Conservation (phyloP, 2,888 invertebrate species). For the Steinernema hermaphroditum region DNA sequence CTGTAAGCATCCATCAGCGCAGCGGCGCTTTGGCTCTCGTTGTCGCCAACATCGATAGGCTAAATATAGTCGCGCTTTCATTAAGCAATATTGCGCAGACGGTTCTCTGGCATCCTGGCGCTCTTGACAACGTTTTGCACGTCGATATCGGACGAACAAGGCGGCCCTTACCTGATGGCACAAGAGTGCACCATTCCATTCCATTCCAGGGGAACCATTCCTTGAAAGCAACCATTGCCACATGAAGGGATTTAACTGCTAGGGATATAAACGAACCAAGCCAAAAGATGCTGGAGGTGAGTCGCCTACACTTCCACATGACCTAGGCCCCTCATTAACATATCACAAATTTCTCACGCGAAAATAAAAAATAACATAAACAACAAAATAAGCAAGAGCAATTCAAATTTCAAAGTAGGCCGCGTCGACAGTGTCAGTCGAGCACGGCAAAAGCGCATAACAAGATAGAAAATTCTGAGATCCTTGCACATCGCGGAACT, state of each 20-base stretch:
- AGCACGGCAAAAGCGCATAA: not conserved
- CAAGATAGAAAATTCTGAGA: not conserved
- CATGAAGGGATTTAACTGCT: no score
- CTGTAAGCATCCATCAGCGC: conserved; percentile 28
- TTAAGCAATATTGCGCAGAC: conserved; percentile 7
- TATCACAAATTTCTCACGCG: not conserved
- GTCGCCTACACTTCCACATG: no score
- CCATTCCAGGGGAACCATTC: no score
- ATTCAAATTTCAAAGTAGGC: not conserved
- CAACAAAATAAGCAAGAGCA: not conserved
- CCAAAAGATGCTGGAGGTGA: no score
- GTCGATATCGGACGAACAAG: no score
- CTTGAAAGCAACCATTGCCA: no score
- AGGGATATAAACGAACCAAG: no score
- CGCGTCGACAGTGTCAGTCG: not conserved
- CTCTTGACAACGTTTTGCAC: no score
- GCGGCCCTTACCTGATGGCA: no score
- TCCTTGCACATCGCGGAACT: not conserved
- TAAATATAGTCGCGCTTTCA: conserved; percentile 24
- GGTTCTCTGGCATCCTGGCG: not conserved
- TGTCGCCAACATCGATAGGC: conserved; percentile 17
- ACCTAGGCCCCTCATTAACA: conserved; percentile 8
- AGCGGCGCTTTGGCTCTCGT: conserved; percentile 7
- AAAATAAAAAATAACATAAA: not conserved
- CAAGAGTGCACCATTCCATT: no score